These are phyloP conservation scores for Tortricodes alternella DNA, from an alignment of 2,888 invertebrate species.

Conservation along the genomic window DNA sequence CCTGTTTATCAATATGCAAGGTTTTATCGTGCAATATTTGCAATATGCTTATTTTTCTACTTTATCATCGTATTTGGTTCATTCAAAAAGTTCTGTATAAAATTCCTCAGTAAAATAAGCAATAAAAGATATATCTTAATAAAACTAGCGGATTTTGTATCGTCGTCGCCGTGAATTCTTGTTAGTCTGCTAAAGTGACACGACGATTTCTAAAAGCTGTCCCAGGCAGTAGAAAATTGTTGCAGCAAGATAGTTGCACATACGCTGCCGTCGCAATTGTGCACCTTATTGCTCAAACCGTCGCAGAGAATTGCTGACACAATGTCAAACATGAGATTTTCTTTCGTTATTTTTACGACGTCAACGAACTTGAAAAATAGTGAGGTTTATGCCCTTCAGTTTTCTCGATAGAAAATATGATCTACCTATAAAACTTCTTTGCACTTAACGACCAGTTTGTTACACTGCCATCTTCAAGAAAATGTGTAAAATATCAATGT, in stretches of 20 bases:
- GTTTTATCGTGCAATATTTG: background rate
- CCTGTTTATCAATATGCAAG: background rate
- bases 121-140: background rate
- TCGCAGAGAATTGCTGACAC: constrained; percentile 13
- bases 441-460: no score
- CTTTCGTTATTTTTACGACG: constrained; percentile 18
- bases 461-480: no score
- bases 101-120: background rate
- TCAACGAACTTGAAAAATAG: constrained; percentile 16
- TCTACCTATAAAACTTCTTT: no score
- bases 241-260: constrained; percentile 16
- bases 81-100: background rate
- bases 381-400: no score
- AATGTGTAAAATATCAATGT: no score
- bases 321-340: constrained; percentile 10
- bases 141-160: constrained; percentile 6
- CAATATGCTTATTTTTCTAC: background rate
- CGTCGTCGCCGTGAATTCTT: constrained; percentile 14
- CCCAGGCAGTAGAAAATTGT: constrained; percentile 13
- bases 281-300: constrained; percentile 13
- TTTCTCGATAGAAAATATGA: no score
- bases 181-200: constrained; percentile 24
- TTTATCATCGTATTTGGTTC: background rate
- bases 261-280: constrained; percentile 6
- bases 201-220: constrained; percentile 23